Evolutionary conservation across 2,113 vertebrate genomes (phyloP).

Genomic region (Psettodes erumei): DNA sequence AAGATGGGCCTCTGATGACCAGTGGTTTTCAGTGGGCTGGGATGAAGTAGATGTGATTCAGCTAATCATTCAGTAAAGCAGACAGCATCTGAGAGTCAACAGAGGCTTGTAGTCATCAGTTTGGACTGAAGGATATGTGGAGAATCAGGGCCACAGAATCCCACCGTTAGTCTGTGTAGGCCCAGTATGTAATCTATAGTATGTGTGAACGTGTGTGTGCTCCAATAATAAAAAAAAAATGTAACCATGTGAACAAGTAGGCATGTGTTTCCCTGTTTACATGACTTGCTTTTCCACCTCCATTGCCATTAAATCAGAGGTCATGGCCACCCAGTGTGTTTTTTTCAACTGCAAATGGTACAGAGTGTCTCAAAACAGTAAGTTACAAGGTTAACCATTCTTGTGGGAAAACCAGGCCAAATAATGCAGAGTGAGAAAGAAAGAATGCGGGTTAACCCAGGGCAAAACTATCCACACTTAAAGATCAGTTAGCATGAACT

Average conservation of each 20-base stretch:
- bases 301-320: constrained; percentile 10
- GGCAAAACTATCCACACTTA: constrained; percentile 9
- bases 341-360: constrained; percentile 20
- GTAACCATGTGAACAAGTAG: neutral
- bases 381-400: constrained; percentile 9
- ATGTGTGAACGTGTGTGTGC: neutral
- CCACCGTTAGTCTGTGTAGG: neutral
- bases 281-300: neutral
- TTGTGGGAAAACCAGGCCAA: constrained; percentile 27
- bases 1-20: constrained; percentile 38
- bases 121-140: constrained; percentile 5
- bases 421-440: constrained; percentile 2
- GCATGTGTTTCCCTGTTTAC: neutral
- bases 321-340: constrained; percentile 22
- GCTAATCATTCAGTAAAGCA: constrained; percentile 42
- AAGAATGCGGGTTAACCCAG: neutral
- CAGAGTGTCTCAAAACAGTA: constrained; percentile 37
- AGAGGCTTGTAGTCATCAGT: constrained; percentile 17
- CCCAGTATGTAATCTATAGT: constrained; percentile 11
- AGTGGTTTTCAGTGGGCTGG: constrained; percentile 28
- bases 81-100: constrained; percentile 51
- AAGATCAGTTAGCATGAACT: constrained; percentile 30
- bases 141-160: constrained; percentile 14
- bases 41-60: constrained; percentile 38
- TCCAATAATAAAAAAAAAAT: neutral